These are phyloP conservation scores for Salpingus planirostris DNA, from an alignment of 2,888 invertebrate species.

Conservation along the genomic window DNA sequence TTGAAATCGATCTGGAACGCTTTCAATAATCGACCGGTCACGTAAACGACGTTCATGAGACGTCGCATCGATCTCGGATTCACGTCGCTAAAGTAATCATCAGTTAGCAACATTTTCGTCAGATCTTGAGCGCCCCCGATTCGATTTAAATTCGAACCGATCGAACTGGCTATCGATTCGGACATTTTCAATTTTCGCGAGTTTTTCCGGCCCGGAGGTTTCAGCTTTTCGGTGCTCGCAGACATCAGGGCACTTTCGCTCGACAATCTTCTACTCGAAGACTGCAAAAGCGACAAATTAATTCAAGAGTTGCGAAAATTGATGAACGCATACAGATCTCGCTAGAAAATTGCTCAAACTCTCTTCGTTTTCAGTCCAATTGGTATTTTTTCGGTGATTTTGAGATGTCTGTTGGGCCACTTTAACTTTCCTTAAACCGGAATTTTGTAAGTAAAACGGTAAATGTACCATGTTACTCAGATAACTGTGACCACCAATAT, in stretches of 20 bases:
- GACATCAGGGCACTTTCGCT: conserved; percentile 75
- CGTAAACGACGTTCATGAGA: conserved; percentile 93
- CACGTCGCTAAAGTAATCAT: conserved; percentile 98
- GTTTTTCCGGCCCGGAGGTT: conserved; percentile 44
- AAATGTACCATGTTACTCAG: conserved; percentile 93
- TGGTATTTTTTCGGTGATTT: conserved; percentile 41
- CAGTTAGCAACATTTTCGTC: conserved; percentile 81
- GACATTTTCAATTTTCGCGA: conserved; percentile 70
- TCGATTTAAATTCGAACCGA: conserved; percentile 78
- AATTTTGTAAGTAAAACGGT: conserved; percentile 97
- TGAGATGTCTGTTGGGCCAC: conserved; percentile 74
- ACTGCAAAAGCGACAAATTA: conserved; percentile 38
- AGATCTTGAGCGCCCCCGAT: conserved; percentile 62
- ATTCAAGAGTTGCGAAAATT: conserved; percentile 2
- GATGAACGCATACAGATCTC: conserved; percentile 39
- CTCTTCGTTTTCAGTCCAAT: conserved; percentile 49
- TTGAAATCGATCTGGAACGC: conserved; percentile 99
- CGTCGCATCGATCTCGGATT: conserved; percentile 95
- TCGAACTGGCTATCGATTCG: conserved; percentile 85
- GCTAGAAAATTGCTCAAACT: conserved; percentile 43
- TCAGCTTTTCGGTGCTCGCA: conserved; percentile 71
- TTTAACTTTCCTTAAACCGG: conserved; percentile 83
- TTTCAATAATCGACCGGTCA: conserved; percentile 90
- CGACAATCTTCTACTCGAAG: conserved; percentile 68
- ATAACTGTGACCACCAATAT: conserved; percentile 92